Conservation (phyloP, 2,888 invertebrate genomes). For the Caenorhabditis sp. region DNA sequence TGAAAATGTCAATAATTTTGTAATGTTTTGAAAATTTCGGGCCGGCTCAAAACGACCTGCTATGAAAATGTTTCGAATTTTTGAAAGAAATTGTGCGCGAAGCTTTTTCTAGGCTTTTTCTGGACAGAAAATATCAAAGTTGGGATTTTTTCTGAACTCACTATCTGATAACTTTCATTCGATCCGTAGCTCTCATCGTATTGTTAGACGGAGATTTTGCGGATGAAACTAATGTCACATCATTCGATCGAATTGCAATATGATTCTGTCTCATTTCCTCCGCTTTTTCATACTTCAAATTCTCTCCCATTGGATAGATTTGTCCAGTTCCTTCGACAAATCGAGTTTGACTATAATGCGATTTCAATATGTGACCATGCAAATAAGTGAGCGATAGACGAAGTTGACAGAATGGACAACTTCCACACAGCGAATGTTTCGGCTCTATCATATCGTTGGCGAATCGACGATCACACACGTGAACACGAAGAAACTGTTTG, state of each 20-base stretch:
- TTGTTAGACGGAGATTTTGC: not conserved
- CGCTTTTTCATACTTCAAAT: not conserved
- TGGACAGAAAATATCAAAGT: no score
- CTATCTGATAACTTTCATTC: not conserved
- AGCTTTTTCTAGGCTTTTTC: no score
- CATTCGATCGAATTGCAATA: not conserved
- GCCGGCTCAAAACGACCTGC: not conserved
- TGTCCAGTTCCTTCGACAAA: conserved; percentile 6
- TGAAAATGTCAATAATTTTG: not conserved
- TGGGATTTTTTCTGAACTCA: no score
- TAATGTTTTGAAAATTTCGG: not conserved
- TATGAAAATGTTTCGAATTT: not conserved
- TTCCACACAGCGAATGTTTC: not conserved
- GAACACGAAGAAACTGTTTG: not conserved
- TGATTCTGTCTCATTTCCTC: not conserved
- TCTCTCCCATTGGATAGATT: conserved; percentile 10
- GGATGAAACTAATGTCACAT: not conserved
- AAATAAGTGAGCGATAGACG: not conserved
- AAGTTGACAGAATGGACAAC: conserved; percentile 4
- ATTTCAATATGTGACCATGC: conserved; percentile 6
- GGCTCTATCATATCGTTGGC: not conserved
- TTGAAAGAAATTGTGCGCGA: no score
- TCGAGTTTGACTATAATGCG: conserved; percentile 6
- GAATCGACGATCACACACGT: conserved; percentile 5
- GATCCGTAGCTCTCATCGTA: not conserved